phyloP scores from a whole-genome alignment of 2,888 invertebrate genomes.

The Polyommatus iphigenia region DNA sequence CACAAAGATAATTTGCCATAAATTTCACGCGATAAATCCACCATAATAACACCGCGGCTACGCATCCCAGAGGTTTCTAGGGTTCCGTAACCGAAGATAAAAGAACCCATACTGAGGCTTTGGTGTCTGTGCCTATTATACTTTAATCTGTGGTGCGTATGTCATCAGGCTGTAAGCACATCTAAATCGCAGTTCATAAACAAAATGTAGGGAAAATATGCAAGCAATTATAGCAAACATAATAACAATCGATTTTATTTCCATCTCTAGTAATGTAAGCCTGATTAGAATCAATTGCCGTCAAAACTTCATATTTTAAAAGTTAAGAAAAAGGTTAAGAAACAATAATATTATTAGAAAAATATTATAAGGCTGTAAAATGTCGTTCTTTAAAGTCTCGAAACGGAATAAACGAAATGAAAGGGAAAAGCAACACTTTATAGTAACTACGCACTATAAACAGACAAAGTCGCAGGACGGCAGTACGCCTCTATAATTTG shows the following conservation, averaged over 20 bases:
- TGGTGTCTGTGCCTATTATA: too few relatives aligned
- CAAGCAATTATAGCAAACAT: too few relatives aligned
- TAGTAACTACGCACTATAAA: not conserved
- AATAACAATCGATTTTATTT: not conserved
- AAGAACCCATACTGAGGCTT: not conserved
- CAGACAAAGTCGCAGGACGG: not conserved
- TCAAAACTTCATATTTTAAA: too few relatives aligned
- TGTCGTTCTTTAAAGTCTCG: not conserved
- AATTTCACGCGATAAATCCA: constrained; percentile 54
- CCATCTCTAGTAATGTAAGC: not conserved
- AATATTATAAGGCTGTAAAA: too few relatives aligned
- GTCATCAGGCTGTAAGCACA: too few relatives aligned
- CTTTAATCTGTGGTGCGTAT: too few relatives aligned
- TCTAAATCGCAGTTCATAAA: too few relatives aligned
- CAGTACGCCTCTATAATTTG: not conserved
- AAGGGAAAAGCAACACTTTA: not conserved
- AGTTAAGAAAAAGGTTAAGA: too few relatives aligned
- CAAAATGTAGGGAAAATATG: too few relatives aligned
- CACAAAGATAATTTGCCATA: constrained; percentile 54
- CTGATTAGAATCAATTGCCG: not conserved
- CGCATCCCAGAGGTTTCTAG: constrained; percentile 43
- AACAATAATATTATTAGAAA: too few relatives aligned
- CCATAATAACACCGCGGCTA: constrained; percentile 54
- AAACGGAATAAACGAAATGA: not conserved
- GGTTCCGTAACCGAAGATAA: constrained; percentile 41